phyloP scores from a whole-genome alignment of 2,797 vertebrate species.

The Thamnophis elegans region DNA sequence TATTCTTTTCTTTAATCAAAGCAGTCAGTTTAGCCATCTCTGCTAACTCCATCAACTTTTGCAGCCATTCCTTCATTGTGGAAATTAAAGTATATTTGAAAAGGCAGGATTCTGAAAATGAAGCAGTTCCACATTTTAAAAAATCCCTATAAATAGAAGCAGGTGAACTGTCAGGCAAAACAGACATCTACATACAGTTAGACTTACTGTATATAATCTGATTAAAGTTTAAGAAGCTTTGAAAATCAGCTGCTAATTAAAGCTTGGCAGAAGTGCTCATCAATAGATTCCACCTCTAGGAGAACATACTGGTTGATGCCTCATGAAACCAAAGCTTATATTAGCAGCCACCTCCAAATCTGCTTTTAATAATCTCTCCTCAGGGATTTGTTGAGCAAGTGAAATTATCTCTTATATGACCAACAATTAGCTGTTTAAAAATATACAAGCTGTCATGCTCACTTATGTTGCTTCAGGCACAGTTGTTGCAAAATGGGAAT shows the following conservation, averaged over 20 bases:
- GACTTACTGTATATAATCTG: constrained; percentile 29
- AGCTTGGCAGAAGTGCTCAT: constrained; percentile 36
- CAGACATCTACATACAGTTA: constrained; percentile 33
- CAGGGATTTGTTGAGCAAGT: constrained; percentile 20
- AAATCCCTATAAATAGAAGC: constrained; percentile 11
- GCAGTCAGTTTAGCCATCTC: too few relatives aligned
- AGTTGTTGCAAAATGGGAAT: not conserved
- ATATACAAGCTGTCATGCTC: not conserved
- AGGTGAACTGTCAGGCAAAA: not conserved
- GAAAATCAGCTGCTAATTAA: constrained; percentile 36
- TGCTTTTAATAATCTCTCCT: constrained; percentile 41
- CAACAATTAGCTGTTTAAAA: not conserved
- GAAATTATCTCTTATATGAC: constrained; percentile 7
- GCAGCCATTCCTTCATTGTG: too few relatives aligned
- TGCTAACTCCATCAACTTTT: too few relatives aligned
- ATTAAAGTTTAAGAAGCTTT: constrained; percentile 12
- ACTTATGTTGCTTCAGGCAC: not conserved
- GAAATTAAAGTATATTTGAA: not conserved
- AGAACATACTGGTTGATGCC: constrained; percentile 24
- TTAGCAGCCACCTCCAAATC: constrained; percentile 26
- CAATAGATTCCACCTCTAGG: constrained; percentile 33
- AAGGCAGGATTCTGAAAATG: not conserved
- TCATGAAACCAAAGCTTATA: constrained; percentile 37
- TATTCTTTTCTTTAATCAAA: too few relatives aligned
- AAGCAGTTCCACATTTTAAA: not conserved